These are phyloP conservation scores for Malthinus seriepunctatus DNA, from an alignment of 2,888 invertebrate species.

Conservation along the genomic window DNA sequence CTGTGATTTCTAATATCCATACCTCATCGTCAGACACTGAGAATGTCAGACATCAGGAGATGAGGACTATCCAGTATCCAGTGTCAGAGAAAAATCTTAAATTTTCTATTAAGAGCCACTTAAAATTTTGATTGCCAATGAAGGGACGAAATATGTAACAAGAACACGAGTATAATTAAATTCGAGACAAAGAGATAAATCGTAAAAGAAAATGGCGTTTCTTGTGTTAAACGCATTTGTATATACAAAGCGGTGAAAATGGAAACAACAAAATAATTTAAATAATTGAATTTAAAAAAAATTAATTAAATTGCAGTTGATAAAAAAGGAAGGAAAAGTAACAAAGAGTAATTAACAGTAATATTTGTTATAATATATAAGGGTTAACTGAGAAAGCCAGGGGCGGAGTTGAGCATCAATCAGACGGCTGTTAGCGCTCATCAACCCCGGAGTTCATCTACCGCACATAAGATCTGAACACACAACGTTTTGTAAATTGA, in stretches of 20 bases:
- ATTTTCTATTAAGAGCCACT: too few species aligned
- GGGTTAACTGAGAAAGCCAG: slow-evolving; percentile 27
- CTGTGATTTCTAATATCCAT: too few species aligned
- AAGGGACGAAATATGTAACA: too few species aligned
- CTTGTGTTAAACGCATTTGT: too few species aligned
- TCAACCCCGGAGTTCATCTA: slow-evolving; percentile 32
- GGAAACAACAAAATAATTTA: not conserved
- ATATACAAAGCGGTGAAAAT: not conserved
- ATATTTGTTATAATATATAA: slow-evolving; percentile 36
- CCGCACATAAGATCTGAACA: slow-evolving; percentile 11
- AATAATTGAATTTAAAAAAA: not conserved
- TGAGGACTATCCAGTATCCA: too few species aligned
- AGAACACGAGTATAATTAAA: too few species aligned
- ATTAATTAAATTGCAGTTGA: not conserved
- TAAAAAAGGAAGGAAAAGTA: not conserved
- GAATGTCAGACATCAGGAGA: too few species aligned
- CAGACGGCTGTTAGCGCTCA: slow-evolving; percentile 52
- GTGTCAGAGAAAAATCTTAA: too few species aligned
- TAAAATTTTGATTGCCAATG: too few species aligned
- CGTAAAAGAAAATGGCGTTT: too few species aligned
- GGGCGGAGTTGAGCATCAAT: slow-evolving; percentile 50
- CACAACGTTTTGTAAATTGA: slow-evolving; percentile 40
- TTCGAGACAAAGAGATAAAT: too few species aligned
- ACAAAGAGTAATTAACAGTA: slow-evolving; percentile 40
- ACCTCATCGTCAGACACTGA: too few species aligned